phyloP scores from a whole-genome alignment of 2,797 vertebrate species.

The Megaceryle alcyon region DNA sequence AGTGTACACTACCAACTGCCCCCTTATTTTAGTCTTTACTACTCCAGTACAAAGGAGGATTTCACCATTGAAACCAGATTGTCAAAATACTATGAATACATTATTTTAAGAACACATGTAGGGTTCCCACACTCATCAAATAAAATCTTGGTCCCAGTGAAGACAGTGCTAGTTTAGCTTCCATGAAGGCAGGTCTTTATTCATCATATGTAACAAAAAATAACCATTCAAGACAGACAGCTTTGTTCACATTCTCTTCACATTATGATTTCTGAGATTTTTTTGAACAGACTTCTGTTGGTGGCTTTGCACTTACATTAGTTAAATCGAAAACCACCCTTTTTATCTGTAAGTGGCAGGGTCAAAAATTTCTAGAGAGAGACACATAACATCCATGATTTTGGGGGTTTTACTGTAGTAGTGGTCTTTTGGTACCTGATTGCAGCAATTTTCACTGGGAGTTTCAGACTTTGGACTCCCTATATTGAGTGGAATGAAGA shows the following conservation, averaged over 20 bases:
- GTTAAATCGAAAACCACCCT: conserved; percentile 75
- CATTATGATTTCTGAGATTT: background rate
- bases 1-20: background rate
- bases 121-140: background rate
- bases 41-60: conserved; percentile 25
- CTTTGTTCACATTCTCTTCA: background rate
- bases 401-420: conserved; percentile 46
- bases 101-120: conserved; percentile 28
- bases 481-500: conserved; percentile 70
- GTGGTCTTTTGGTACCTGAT: conserved; percentile 37
- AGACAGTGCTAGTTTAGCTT: background rate
- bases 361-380: conserved; percentile 82
- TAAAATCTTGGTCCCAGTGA: background rate
- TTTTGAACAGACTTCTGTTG: background rate
- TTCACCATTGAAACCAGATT: conserved; percentile 54
- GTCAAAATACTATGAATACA: conserved; percentile 29
- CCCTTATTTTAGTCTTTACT: conserved; percentile 34
- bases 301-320: conserved; percentile 54
- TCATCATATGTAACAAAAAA: background rate
- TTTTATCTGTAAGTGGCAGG: conserved; percentile 56
- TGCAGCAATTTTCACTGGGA: conserved; percentile 11
- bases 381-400: conserved; percentile 77
- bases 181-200: background rate
- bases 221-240: background rate
- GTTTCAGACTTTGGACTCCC: conserved; percentile 57